Conservation (phyloP, 2,797 vertebrate genomes). For the Manis pentadactyla region DNA sequence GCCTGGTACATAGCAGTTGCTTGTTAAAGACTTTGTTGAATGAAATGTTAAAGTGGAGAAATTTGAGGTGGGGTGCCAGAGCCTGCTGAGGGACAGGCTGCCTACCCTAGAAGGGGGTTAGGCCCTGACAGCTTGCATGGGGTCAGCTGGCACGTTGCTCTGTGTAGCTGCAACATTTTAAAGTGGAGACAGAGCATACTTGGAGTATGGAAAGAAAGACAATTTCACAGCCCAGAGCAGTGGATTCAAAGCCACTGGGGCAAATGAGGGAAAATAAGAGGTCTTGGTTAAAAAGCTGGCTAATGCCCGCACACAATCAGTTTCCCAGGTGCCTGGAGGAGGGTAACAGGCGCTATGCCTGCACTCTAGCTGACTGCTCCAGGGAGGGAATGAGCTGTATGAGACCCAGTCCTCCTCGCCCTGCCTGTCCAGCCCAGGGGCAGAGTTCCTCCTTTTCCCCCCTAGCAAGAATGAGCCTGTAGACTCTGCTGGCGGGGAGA, state of each 20-base stretch:
- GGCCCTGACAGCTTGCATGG: neutral
- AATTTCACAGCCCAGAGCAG: neutral
- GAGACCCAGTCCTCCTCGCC: neutral
- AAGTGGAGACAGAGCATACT: neutral
- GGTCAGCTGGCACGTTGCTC: neutral
- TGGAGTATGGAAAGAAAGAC: neutral
- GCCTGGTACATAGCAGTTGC: neutral
- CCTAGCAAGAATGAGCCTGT: neutral
- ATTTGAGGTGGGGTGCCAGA: neutral
- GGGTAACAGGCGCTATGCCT: neutral
- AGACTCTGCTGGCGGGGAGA: neutral
- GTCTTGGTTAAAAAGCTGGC: neutral
- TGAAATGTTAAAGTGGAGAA: neutral
- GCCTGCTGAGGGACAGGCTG: neutral
- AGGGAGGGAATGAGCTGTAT: neutral
- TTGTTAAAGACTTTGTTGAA: neutral
- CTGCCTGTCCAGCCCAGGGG: neutral
- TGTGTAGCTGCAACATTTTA: neutral
- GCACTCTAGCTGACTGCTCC: neutral
- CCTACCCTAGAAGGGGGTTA: neutral
- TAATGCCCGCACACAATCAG: too few relatives aligned
- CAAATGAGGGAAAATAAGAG: neutral
- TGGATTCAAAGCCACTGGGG: neutral
- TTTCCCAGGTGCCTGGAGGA: neutral
- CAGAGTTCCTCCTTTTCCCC: neutral